These are phyloP conservation scores for Drosophila erecta DNA, from an alignment of 1,140 invertebrate species.

Conservation along the genomic window DNA sequence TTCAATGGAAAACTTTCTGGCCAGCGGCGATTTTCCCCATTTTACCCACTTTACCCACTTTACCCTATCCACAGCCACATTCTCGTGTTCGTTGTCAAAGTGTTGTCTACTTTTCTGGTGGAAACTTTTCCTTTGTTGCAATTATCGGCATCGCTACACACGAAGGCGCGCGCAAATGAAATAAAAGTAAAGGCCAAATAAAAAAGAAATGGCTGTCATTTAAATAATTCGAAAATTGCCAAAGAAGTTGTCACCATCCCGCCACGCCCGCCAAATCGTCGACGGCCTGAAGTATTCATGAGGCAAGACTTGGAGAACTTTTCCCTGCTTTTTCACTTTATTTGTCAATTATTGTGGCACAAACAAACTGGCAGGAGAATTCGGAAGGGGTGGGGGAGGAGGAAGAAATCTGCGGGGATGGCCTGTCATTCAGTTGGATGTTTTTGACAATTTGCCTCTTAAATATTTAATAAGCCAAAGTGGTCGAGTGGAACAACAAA, in stretches of 20 bases:
- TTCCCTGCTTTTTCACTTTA: conserved; percentile 49
- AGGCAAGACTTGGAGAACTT: conserved; percentile 45
- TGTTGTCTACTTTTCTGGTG: conserved; percentile 64
- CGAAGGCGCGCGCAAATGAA: conserved; percentile 77
- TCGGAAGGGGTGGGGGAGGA: too few species aligned
- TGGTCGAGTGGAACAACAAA: conserved; percentile 57
- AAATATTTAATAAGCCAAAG: conserved; percentile 82
- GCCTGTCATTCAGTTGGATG: conserved; percentile 58
- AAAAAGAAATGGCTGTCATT: conserved; percentile 51
- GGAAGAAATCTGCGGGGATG: conserved; percentile 6
- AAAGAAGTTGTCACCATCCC: conserved; percentile 25
- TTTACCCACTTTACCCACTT: not conserved
- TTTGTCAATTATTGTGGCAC: conserved; percentile 64
- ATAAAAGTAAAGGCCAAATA: conserved; percentile 33
- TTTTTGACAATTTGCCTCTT: conserved; percentile 67
- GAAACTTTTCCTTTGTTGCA: conserved; percentile 71
- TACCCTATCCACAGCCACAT: not conserved
- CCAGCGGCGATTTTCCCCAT: conserved; percentile 35
- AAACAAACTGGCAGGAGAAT: conserved; percentile 29
- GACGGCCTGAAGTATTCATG: conserved; percentile 63
- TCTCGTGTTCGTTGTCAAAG: conserved; percentile 59
- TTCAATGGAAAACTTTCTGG: conserved; percentile 35
- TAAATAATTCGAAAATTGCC: conserved; percentile 71
- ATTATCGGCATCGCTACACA: conserved; percentile 78
- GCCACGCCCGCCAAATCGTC: not conserved